Base-by-base conservation (phyloP, 30 jellyfish, hydroid and myxozoan genomes). In the Cassiopea andromeda region DNA sequence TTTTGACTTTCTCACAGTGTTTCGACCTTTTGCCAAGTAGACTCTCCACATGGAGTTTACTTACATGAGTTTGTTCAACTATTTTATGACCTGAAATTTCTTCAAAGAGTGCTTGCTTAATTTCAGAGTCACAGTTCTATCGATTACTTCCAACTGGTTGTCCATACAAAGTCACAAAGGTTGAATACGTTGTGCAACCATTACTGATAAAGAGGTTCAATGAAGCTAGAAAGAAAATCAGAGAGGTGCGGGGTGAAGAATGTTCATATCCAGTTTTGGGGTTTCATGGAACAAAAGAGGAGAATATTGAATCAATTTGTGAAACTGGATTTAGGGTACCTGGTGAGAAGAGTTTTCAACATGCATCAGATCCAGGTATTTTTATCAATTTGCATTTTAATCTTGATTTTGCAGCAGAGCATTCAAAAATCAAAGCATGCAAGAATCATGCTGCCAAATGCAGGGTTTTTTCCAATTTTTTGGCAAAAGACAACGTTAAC, bases 351-450 rank as follows among this genome's bases (percentile, higher is more conserved):
- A 92, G 92, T 13, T 91, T 91, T 82, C 60, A 69, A 57, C 97
- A 91, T 69, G 97, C 94, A 6, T 84, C 92, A 6, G 97, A 91
- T 60, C 91, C 94, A 44, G 97, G 97, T 91, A 85, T 67, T 9
- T 13, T 7, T 69, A 7, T 43, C 45, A 61, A 1, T 45, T 61
- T 16, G 12, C 7, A 54, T 10, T 3, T 54, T 10, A 3, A 0
- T 54, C 12, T 54, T 54, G 7, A 10, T 3, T 6, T 3, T 10
- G 0, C 64, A 54, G 64, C 64, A 3, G 64, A 10, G 12, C 12
- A 54, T 3, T 54, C 12, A 54, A 54, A 3, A 54, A 6, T 54
- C 64, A 3, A 3, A 3, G 7, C 10, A 54, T 10, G 10, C 64
- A 3, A 54, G 64, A 54, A 10, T 54, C 7, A 27, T 27, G 38